Evolutionary conservation across 2,888 invertebrate genomes (phyloP), one percentile per base, ranked within the genome.

Genomic region (Seira ritae): DNA sequence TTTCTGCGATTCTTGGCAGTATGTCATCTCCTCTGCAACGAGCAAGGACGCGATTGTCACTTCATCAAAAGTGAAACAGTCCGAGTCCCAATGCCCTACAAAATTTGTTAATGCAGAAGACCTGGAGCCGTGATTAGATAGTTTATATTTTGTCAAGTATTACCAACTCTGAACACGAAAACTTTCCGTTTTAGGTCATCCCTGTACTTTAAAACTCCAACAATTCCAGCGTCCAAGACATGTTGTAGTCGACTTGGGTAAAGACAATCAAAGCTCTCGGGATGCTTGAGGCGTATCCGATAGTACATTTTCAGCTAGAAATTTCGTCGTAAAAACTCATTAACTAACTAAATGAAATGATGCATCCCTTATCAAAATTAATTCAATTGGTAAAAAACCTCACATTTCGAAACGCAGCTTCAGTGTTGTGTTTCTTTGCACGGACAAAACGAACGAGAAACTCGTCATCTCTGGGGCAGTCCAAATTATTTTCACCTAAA

Each of bases 11-110:
- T 76, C 76, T 23, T 24, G 76, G 37, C 82, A 82, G 46, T 67
- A 82, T 2, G 71, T 72, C 82, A 82, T 82, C 71, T 82, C 76
- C 66, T 82, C 82, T 1, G 82, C 82, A 20, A 82, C 76, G 6
- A 82, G 69, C 67, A 82, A 37, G 19, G 66, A 76, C 0, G 76
- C 15, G 71, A 82, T 82, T 31, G 68, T 76, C 0, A 82, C 42
- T 12, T 82, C 82, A 12, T 82, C 82, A 50, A 82, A 76, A 6
- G 24, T 62, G 17, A 77, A 69, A 12, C 20, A 20, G 1, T 55
- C 20, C 4, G 82, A 70, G 15, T 82, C 71, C 82, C 82, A 82
- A 22, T 67, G n/a, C 0, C 73, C 80, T 80, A n/a, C 19, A 31
- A 31, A 31, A 31, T 31, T 4, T 31, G 31, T n/a, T n/a, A n/a